Evolutionary conservation across 2,888 invertebrate species (phyloP).

Genomic region (Eilema caniola): DNA sequence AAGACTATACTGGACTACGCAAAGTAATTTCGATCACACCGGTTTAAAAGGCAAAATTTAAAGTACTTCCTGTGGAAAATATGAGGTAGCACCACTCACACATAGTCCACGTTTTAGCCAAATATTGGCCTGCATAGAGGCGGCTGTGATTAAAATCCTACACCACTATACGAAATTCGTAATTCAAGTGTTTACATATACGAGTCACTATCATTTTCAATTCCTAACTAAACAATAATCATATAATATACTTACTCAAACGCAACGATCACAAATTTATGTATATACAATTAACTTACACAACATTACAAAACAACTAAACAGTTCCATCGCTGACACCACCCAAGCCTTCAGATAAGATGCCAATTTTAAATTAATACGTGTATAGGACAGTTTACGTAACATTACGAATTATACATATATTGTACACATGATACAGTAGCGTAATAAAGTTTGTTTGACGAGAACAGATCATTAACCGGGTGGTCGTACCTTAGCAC

Average conservation of each 20-base stretch:
- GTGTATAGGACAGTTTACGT: constrained; percentile 40
- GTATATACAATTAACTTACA: constrained; percentile 50
- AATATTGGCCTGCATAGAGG: constrained; percentile 8
- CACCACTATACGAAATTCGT: constrained; percentile 22
- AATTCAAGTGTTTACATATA: constrained; percentile 24
- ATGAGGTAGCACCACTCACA: not conserved
- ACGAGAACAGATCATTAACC: constrained; percentile 18
- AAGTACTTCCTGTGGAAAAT: not conserved
- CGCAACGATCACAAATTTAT: constrained; percentile 49
- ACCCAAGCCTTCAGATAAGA: constrained; percentile 36
- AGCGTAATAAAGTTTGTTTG: constrained; percentile 13
- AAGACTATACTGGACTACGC: constrained; percentile 2
- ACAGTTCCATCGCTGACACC: constrained; percentile 26
- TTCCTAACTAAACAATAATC: constrained; percentile 41
- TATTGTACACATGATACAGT: constrained; percentile 21
- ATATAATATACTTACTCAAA: constrained; percentile 42
- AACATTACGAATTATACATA: constrained; percentile 30
- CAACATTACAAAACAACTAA: constrained; percentile 41
- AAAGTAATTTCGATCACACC: not conserved
- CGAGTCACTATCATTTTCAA: constrained; percentile 33
- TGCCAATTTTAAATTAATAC: constrained; percentile 33
- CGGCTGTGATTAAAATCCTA: constrained; percentile 15
- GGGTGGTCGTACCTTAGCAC: not conserved
- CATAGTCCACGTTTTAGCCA: not conserved
- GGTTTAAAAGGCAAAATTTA: not conserved